Percentiles rank a stretch among this genome's conserved stretches.
Conservation (phyloP, 2,113 vertebrate species). For the Heteronetta atricapilla region DNA sequence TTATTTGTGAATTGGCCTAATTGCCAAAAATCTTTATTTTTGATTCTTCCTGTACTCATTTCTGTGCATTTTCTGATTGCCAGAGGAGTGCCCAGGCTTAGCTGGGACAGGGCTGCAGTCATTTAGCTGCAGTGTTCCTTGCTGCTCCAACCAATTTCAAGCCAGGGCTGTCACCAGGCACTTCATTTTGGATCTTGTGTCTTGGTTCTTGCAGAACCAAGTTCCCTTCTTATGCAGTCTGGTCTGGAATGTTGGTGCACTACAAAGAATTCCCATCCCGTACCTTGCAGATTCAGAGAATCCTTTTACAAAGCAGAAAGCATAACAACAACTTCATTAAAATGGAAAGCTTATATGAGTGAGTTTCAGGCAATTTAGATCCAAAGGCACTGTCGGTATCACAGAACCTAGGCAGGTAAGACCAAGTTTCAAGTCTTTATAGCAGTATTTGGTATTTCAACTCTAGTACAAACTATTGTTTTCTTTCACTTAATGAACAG, state of each 20-base stretch:
- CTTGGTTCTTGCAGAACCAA: background rate
- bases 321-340: background rate
- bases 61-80: background rate
- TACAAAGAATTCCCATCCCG: background rate
- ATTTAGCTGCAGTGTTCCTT: background rate
- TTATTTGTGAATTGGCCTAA: background rate
- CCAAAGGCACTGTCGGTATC: background rate
- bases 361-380: background rate
- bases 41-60: background rate
- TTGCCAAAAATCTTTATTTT: background rate
- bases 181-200: background rate
- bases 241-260: background rate
- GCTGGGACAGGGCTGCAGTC: background rate
- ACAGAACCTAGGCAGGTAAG: background rate
- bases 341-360: background rate
- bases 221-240: background rate
- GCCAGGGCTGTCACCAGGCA: background rate
- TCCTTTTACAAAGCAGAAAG: background rate
- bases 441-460: background rate
- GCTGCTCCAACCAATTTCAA: background rate
- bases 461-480: background rate
- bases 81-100: background rate
- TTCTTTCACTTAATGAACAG: background rate
- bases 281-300: background rate
- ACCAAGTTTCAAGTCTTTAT: background rate